Evolutionary conservation across 2,797 vertebrate genomes (phyloP), one percentile per base, ranked within the genome.

Genomic region (Phrynocephalus vlangalii): DNA sequence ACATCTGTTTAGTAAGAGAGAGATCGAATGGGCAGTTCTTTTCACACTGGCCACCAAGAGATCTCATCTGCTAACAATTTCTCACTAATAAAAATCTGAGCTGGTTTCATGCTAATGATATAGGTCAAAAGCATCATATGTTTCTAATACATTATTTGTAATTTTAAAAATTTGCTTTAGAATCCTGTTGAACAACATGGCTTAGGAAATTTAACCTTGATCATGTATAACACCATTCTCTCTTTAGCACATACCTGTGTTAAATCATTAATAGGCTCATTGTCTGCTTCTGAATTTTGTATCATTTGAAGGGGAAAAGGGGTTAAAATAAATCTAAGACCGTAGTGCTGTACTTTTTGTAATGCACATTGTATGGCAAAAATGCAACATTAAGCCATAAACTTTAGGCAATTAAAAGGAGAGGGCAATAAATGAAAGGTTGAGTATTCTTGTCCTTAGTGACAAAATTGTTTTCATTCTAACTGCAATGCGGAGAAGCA

Each of bases 381-480:
- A 92, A 0, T 18, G n/a, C 66, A 60, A 0, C 68, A 13, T 52
- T 33, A 77, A 5, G 38, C 78, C 20, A 86, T 28, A 48, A 88
- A 10, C 15, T 79, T 16, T 68, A 73, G n/a, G 5, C 70, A 8
- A 82, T 0, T 90, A 88, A 90, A 88, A 68, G 24, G 6, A 66
- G 80, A 91, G 90, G 52, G 52, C 52, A 56, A 56, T 56, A 56
- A 56, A 56, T 56, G 52, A 56, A 56, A 56, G 52, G 52, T 9
- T 56, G 52, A 56, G 52, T 50, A 83, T 87, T 3, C 52, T 15
- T 87, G 85, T 86, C 90, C 88, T 91, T 87, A 92, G 91, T 92
- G 89, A 88, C 0, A 91, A 33, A 70, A 86, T 85, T 91, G 77
- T 30, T 66, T 81, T 66, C 79, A 66, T 81, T 63, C n/a, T 33